phyloP scores from a whole-genome alignment of 2,797 vertebrate species.

The Nyctibius grandis region DNA sequence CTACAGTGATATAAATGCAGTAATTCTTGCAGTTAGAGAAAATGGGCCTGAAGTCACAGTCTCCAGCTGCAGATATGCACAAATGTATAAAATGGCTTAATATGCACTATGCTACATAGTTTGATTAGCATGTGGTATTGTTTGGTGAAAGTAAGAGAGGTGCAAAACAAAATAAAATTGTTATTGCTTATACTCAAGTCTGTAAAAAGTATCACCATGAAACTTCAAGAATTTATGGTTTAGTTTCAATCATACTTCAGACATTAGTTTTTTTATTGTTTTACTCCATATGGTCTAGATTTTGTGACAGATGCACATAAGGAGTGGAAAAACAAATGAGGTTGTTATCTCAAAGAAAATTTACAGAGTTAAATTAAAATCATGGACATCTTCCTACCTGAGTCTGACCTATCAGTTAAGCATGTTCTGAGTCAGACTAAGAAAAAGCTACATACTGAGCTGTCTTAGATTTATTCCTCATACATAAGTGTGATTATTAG shows the following conservation, averaged over 20 bases:
- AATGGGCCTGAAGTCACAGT: background rate
- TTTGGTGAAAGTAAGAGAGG: background rate
- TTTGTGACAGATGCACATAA: background rate
- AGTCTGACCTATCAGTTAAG: background rate
- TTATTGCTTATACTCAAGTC: background rate
- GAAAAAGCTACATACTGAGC: background rate
- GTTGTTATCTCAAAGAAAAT: background rate
- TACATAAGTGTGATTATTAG: background rate
- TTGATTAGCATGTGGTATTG: background rate
- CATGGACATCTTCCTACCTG: background rate
- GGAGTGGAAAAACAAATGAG: background rate
- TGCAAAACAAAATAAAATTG: background rate
- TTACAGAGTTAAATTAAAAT: background rate
- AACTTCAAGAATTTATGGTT: background rate
- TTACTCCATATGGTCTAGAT: background rate
- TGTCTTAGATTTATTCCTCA: background rate
- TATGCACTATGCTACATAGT: background rate
- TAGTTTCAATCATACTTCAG: background rate
- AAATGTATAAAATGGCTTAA: background rate
- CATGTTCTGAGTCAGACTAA: background rate
- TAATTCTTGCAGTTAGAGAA: background rate
- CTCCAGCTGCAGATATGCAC: background rate
- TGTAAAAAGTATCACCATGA: background rate
- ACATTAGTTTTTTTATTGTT: background rate
- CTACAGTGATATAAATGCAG: background rate